Base-by-base conservation (phyloP, 2,888 invertebrate species). In the Pseudanteris insignis region DNA sequence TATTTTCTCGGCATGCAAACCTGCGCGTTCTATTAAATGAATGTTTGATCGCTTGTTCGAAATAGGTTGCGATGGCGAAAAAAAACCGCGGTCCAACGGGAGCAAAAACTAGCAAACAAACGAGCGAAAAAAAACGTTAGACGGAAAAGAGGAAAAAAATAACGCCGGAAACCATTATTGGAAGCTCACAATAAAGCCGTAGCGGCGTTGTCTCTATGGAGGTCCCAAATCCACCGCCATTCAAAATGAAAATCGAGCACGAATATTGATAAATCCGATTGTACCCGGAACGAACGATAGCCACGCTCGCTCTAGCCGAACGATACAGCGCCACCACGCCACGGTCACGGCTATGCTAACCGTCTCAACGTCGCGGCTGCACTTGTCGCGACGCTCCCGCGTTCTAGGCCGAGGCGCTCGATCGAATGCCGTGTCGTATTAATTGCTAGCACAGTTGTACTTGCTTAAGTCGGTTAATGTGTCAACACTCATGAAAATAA, bases 381-480 rank as follows among this genome's bases (percentile, higher is more conserved):
- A 11, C 33, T 43, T 37, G 21, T 30, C 55, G 47, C 37, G 3
- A 13, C 41, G 5, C 29, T n/a, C 36, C 32, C 10, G 6, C 25
- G n/a, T 47, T 13, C 34, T 25, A 15, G 9, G 11, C 38, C 6
- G 3, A 26, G 38, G 13, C 29, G 41, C 67, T 72, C 70, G 70
- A 76, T 72, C 72, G 72, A 70, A 67, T 68, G 67, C 65, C 64
- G 62, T 70, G 71, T 67, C 68, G 47, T n/a, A n/a, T n/a, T n/a
- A n/a, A n/a, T n/a, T n/a, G n/a, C n/a, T n/a, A n/a, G n/a, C n/a
- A n/a, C n/a, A n/a, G n/a, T n/a, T n/a, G n/a, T n/a, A n/a, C n/a
- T n/a, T n/a, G n/a, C n/a, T n/a, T n/a, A n/a, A n/a, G n/a, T n/a
- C n/a, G n/a, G n/a, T n/a, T n/a, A n/a, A n/a, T n/a, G n/a, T n/a